phyloP scores from a whole-genome alignment of 2,888 invertebrate genomes.

The Lamproptera curius region DNA sequence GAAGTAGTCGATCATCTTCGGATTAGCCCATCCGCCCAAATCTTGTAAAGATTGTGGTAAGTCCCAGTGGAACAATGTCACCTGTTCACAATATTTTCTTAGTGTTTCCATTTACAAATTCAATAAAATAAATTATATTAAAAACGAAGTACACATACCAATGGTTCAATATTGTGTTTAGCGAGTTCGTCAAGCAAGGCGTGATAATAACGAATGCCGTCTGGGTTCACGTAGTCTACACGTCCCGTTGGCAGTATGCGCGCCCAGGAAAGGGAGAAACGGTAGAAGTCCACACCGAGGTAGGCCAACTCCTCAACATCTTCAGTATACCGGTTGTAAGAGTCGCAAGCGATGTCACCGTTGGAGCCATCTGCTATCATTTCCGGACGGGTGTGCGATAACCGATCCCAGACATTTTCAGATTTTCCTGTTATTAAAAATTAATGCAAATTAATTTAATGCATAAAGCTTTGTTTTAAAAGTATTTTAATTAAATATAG shows the following conservation, averaged over 20 bases:
- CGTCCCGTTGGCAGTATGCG: constrained; percentile 81
- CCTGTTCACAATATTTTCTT: constrained; percentile 46
- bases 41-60: constrained; percentile 79
- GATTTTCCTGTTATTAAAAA: constrained; percentile 74
- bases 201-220: constrained; percentile 82
- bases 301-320: constrained; percentile 72
- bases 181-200: constrained; percentile 80
- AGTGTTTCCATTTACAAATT: no score
- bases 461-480: no score
- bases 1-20: constrained; percentile 73
- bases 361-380: constrained; percentile 79
- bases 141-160: constrained; percentile 59
- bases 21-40: constrained; percentile 76
- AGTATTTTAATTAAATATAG: no score
- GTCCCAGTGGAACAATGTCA: constrained; percentile 84
- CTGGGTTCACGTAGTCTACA: constrained; percentile 71
- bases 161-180: constrained; percentile 80
- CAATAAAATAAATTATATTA: no score
- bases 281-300: constrained; percentile 77
- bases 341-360: constrained; percentile 84
- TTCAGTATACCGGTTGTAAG: constrained; percentile 81
- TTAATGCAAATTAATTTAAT: background rate
- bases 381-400: constrained; percentile 73
- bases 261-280: constrained; percentile 81
- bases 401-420: constrained; percentile 81